Evolutionary conservation across 2,113 vertebrate species (phyloP).

Genomic region (Pollimyrus isidori): DNA sequence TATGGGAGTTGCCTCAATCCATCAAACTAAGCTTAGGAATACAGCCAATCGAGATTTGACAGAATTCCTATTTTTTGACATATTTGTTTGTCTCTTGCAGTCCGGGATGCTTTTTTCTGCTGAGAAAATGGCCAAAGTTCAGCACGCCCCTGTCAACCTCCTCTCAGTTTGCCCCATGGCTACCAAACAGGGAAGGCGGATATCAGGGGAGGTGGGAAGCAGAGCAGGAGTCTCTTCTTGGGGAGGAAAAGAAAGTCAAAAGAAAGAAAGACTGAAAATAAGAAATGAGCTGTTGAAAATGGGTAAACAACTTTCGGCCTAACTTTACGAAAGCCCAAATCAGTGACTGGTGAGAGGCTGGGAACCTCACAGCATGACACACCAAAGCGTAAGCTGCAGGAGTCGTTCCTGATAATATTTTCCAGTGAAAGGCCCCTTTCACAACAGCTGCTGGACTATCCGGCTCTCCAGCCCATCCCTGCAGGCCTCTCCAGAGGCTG

Average conservation of each 20-base stretch:
- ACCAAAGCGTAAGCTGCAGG: conserved; percentile 9
- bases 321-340: conserved; percentile 15
- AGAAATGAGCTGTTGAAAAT: conserved; percentile 10
- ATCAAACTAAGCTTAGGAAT: not conserved
- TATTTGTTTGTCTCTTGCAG: not conserved
- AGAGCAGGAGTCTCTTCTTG: not conserved
- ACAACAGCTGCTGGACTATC: conserved; percentile 63
- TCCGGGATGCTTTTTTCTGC: not conserved
- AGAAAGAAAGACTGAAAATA: not conserved
- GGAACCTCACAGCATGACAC: conserved; percentile 26
- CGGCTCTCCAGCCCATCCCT: conserved; percentile 25
- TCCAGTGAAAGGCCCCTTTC: conserved; percentile 59
- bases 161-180: not conserved
- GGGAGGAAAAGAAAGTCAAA: not conserved
- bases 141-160: not conserved
- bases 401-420: conserved; percentile 45
- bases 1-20: not conserved
- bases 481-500: conserved; percentile 27
- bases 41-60: not conserved
- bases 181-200: not conserved
- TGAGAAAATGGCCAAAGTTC: not conserved
- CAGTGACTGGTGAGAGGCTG: conserved; percentile 14
- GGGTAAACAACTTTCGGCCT: conserved; percentile 33
- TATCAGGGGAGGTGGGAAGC: not conserved
- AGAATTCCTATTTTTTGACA: not conserved